Percentiles rank a stretch among this genome's conserved stretches.
Evolutionary conservation across 2,797 vertebrate genomes (phyloP).

Genomic region (Chloroceryle amazona): DNA sequence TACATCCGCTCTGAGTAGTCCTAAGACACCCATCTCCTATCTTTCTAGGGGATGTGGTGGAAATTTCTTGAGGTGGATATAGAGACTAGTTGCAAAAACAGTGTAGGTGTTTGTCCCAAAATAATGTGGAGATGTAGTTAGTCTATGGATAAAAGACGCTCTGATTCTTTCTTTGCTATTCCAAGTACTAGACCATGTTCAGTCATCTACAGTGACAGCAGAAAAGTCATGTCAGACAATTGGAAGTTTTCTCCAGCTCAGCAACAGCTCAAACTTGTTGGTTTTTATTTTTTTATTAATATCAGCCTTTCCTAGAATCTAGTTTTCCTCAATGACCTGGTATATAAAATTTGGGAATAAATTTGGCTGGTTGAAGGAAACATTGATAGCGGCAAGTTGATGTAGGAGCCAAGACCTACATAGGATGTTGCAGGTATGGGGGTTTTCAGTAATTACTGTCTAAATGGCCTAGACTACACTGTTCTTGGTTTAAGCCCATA

Average conservation of each 20-base stretch:
- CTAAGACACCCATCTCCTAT: neutral
- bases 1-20: neutral
- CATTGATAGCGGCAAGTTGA: neutral
- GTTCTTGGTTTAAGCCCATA: neutral
- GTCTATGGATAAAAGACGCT: neutral
- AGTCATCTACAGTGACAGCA: neutral
- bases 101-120: neutral
- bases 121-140: neutral
- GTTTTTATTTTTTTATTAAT: neutral
- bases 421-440: neutral
- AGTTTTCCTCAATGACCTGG: neutral
- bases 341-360: neutral
- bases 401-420: neutral
- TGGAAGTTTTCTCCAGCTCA: neutral
- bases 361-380: neutral
- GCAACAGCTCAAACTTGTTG: neutral
- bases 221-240: neutral
- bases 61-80: neutral
- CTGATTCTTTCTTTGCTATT: neutral
- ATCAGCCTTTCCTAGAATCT: neutral
- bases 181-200: neutral
- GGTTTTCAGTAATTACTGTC: neutral
- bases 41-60: neutral
- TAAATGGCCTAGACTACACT: neutral
- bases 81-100: neutral